These are phyloP conservation scores for Caenorhabditis sp. DNA, from an alignment of 2,888 invertebrate species.

Conservation along the genomic window DNA sequence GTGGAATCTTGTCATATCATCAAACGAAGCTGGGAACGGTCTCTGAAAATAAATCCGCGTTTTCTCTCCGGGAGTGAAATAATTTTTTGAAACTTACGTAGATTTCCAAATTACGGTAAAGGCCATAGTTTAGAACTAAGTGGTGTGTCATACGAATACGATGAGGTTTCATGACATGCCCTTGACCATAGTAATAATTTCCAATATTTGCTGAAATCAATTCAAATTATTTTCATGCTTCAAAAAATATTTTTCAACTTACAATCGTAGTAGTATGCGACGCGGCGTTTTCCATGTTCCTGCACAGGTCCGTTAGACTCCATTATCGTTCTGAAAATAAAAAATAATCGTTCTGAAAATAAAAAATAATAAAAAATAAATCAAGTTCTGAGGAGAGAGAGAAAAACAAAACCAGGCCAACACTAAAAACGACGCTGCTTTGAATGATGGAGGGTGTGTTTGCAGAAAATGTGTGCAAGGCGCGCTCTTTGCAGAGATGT, in stretches of 20 bases:
- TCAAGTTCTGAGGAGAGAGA: background rate
- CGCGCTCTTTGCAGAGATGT: constrained; percentile 8
- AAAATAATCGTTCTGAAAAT: constrained; percentile 9
- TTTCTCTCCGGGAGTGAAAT: too few relatives aligned
- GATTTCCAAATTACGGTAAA: constrained; percentile 99
- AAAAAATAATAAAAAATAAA: constrained; percentile 1
- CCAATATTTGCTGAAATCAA: constrained; percentile 85
- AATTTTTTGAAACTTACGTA: constrained; percentile 81
- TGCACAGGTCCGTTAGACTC: constrained; percentile 42
- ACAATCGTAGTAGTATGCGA: constrained; percentile 77
- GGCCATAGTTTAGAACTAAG: constrained; percentile 94
- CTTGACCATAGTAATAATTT: constrained; percentile 98
- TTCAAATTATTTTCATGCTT: background rate
- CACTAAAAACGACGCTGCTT: background rate
- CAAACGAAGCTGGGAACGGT: constrained; percentile 97
- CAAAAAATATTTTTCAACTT: constrained; percentile 76
- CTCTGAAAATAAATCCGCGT: constrained; percentile 77
- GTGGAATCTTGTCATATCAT: constrained; percentile 99
- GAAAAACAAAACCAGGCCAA: constrained; percentile 3
- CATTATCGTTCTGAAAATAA: constrained; percentile 16
- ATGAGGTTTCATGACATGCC: constrained; percentile 99
- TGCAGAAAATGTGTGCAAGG: constrained; percentile 2
- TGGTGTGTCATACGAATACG: constrained; percentile 99
- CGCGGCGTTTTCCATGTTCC: constrained; percentile 65
- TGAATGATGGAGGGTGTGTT: too few relatives aligned